Conservation (phyloP, 2,113 vertebrate species). For the Varanus salvator region DNA sequence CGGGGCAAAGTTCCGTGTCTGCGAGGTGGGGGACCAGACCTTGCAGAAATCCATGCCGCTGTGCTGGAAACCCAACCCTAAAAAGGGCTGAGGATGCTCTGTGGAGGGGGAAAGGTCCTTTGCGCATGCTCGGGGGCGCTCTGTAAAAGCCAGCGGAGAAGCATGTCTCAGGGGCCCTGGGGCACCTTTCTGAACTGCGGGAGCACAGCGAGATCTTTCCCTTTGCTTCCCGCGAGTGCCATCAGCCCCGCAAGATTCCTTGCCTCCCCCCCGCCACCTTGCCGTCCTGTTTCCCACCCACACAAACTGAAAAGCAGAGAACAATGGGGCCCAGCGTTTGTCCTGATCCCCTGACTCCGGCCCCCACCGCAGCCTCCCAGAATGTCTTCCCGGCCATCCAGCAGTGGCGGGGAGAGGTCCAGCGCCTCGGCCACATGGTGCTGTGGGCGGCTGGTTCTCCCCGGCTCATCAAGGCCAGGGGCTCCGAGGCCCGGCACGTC, state of each 20-base stretch:
- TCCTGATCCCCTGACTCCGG: neutral
- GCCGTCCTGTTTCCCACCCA: neutral
- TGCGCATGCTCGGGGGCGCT: neutral
- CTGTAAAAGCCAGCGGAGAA: neutral
- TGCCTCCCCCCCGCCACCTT: too few relatives aligned
- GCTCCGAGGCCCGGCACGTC: neutral
- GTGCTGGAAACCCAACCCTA: neutral
- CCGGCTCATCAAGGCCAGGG: neutral
- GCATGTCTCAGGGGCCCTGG: neutral
- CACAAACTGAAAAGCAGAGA: neutral
- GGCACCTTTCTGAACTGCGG: neutral
- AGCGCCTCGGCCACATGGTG: too few relatives aligned
- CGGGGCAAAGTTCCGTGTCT: rapidly evolving
- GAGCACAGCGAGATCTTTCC: neutral
- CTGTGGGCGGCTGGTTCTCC: neutral
- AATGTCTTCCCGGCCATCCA: neutral
- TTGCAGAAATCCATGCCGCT: neutral
- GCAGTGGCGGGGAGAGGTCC: neutral
- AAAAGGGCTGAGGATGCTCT: neutral
- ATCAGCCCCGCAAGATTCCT: neutral
- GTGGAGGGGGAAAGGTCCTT: neutral
- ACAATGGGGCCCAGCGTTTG: too few relatives aligned
- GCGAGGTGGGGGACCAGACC: neutral
- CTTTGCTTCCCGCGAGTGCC: neutral
- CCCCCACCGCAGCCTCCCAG: neutral